Conservation (phyloP, 1,140 invertebrate genomes). For the Dreissena rostriformis region DNA sequence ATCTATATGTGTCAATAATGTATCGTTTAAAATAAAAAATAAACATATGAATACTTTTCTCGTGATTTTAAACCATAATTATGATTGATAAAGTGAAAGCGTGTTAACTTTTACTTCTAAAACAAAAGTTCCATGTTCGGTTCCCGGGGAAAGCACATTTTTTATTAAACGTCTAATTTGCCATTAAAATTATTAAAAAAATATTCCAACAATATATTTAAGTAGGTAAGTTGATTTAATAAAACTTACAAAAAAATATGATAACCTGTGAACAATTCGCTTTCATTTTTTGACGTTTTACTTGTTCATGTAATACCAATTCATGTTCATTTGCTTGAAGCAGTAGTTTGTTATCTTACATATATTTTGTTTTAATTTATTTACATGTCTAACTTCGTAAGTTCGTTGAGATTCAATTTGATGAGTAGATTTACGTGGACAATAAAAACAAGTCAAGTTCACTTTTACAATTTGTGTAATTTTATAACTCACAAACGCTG, state of each 20-base stretch:
- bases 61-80: background rate
- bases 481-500: background rate
- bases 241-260: background rate
- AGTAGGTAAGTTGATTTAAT: background rate
- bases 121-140: background rate
- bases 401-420: background rate
- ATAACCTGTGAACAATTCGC: background rate
- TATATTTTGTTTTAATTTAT: too few relatives aligned
- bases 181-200: too few relatives aligned
- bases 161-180: too few relatives aligned
- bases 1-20: background rate
- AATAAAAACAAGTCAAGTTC: background rate
- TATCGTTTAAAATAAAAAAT: constrained; percentile 7
- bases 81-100: background rate
- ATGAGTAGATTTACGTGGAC: constrained; percentile 4
- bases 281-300: too few relatives aligned
- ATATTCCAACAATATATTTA: too few relatives aligned
- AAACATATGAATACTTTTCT: background rate
- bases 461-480: background rate
- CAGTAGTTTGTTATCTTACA: too few relatives aligned
- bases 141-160: too few relatives aligned
- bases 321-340: too few relatives aligned
- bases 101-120: background rate
- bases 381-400: too few relatives aligned
- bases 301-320: too few relatives aligned